A percentile compares a stretch with the other conserved stretches of the same genome.
These are phyloP conservation scores for Tenualosa ilisha DNA, from an alignment of 2,797 vertebrate genomes.

Conservation along the genomic window DNA sequence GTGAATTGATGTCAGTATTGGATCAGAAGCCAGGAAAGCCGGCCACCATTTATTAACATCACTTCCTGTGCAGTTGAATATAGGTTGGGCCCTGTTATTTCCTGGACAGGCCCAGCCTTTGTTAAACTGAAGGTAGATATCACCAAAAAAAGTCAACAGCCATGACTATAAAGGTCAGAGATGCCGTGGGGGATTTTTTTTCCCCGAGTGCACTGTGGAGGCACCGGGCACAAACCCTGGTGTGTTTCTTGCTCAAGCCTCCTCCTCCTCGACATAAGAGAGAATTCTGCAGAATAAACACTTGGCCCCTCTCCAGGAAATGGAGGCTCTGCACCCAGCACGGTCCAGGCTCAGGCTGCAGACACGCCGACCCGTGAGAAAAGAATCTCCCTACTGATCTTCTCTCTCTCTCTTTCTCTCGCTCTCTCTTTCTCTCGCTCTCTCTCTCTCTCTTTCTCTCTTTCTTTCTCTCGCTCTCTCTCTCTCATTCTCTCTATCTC, in stretches of 20 bases:
- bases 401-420: neutral
- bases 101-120: slow-evolving; percentile 1
- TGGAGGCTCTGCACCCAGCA: slow-evolving; percentile 29
- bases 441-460: neutral
- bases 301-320: slow-evolving; percentile 63
- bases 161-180: neutral
- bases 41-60: neutral
- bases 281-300: slow-evolving; percentile 67
- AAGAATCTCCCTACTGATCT: neutral
- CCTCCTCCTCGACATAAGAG: neutral
- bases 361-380: slow-evolving; percentile 28
- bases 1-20: neutral
- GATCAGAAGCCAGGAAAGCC: neutral
- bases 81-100: neutral
- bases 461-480: neutral
- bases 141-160: slow-evolving; percentile 33
- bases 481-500: neutral
- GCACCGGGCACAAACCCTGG: neutral
- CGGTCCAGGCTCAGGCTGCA: slow-evolving; percentile 37
- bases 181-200: neutral
- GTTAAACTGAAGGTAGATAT: neutral
- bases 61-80: neutral
- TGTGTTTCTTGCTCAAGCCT: neutral
- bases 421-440: neutral
- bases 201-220: neutral